Evolutionary conservation across 1,140 invertebrate genomes (phyloP).

Genomic region (Caenorhabditis brenneri): DNA sequence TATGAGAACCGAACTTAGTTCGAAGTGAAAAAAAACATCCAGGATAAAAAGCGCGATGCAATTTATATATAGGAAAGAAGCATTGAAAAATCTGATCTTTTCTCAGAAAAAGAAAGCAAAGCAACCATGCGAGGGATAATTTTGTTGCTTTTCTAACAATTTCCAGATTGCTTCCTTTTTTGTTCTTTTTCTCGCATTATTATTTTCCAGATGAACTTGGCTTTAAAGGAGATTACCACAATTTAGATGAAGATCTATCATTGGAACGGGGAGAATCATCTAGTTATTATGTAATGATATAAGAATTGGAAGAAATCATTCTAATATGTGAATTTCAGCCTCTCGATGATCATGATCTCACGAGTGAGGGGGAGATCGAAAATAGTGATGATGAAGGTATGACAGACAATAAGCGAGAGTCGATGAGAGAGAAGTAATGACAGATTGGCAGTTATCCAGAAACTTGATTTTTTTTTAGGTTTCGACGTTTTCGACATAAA

Average conservation of each 20-base stretch:
- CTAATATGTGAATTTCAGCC: neutral
- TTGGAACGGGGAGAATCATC: neutral
- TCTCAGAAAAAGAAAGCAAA: neutral
- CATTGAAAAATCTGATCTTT: neutral
- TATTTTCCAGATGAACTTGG: neutral
- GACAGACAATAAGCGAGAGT: neutral
- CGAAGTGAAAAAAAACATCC: neutral
- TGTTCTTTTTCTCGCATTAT: neutral
- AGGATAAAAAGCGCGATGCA: neutral
- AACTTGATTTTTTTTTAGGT: neutral
- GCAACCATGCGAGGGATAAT: slow-evolving; percentile 21
- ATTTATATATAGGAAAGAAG: neutral
- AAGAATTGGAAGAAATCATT: too few species aligned
- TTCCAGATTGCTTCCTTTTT: slow-evolving; percentile 7
- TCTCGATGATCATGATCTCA: neutral
- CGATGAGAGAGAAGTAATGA: neutral
- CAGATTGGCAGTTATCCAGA: neutral
- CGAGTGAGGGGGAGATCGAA: neutral
- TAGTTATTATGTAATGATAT: neutral
- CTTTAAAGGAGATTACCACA: neutral
- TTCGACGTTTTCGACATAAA: slow-evolving; percentile 43
- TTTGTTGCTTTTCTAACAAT: slow-evolving; percentile 22
- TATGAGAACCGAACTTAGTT: neutral
- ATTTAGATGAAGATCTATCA: neutral
- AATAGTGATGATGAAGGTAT: neutral